Evolutionary conservation across 2,888 invertebrate genomes (phyloP).

Genomic region (Unio delphinus): DNA sequence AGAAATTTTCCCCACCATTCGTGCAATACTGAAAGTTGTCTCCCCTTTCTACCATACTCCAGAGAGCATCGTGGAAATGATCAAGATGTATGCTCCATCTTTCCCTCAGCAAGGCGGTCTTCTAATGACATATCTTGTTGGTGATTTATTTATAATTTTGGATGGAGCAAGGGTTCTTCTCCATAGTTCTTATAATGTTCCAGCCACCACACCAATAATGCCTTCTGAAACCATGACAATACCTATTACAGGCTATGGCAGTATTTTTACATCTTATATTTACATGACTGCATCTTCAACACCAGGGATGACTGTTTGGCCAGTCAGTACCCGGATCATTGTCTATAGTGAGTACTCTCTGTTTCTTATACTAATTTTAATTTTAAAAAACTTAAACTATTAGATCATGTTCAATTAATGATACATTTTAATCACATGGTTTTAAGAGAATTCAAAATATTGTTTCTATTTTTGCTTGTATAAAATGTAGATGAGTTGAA

Average conservation of each 20-base stretch:
- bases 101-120: slow-evolving; percentile 20
- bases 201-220: slow-evolving; percentile 21
- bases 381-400: neutral
- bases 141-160: slow-evolving; percentile 45
- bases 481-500: too few relatives aligned
- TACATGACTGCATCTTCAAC: slow-evolving; percentile 28
- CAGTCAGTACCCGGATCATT: slow-evolving; percentile 21
- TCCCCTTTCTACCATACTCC: slow-evolving; percentile 36
- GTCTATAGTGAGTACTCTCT: slow-evolving; percentile 26
- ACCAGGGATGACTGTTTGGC: slow-evolving; percentile 28
- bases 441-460: neutral
- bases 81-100: slow-evolving; percentile 30
- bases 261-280: slow-evolving; percentile 37
- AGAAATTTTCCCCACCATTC: slow-evolving; percentile 36
- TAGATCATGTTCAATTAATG: neutral
- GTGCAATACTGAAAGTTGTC: slow-evolving; percentile 35
- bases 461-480: neutral
- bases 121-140: slow-evolving; percentile 40
- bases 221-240: slow-evolving; percentile 25
- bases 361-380: neutral
- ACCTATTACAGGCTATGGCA: slow-evolving; percentile 32
- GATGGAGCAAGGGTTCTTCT: slow-evolving; percentile 30
- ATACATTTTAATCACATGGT: neutral
- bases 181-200: slow-evolving; percentile 30
- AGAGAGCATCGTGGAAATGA: slow-evolving; percentile 34